phyloP scores from a whole-genome alignment of 2,113 vertebrate genomes.

The Larimichthys polyactis region DNA sequence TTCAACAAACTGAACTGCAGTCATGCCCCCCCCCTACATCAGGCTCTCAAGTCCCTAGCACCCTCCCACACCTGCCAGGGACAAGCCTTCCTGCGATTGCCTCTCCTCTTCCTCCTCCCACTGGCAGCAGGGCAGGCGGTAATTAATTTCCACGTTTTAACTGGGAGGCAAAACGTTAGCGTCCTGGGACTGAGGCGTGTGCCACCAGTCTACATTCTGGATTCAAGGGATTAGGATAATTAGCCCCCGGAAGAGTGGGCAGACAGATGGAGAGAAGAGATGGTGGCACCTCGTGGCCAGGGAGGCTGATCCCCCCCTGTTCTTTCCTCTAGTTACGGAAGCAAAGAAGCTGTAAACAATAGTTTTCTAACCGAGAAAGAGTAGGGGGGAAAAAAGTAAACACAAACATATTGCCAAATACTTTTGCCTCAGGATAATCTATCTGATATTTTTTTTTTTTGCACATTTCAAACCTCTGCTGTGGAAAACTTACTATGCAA shows the following conservation, averaged over 20 bases:
- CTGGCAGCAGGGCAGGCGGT: slow-evolving; percentile 81
- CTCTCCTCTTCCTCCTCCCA: slow-evolving; percentile 77
- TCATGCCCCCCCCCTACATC: slow-evolving; percentile 22
- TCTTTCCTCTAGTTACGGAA: slow-evolving; percentile 56
- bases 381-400: slow-evolving; percentile 10
- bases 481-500: not conserved
- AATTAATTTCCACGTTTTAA: slow-evolving; percentile 89
- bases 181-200: slow-evolving; percentile 78
- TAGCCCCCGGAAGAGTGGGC: slow-evolving; percentile 85
- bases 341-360: slow-evolving; percentile 73
- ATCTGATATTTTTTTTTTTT: slow-evolving; percentile 22
- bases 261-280: slow-evolving; percentile 86
- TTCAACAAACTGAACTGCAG: slow-evolving; percentile 33
- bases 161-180: slow-evolving; percentile 83
- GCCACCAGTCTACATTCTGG: slow-evolving; percentile 81
- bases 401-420: slow-evolving; percentile 65
- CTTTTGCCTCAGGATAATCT: slow-evolving; percentile 61
- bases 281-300: slow-evolving; percentile 70
- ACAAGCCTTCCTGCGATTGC: slow-evolving; percentile 61
- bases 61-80: slow-evolving; percentile 73
- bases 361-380: slow-evolving; percentile 45
- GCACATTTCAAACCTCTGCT: slow-evolving; percentile 32
- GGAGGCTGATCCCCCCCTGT: slow-evolving; percentile 71
- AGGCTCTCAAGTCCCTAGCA: slow-evolving; percentile 48
- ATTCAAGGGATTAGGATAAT: slow-evolving; percentile 87